Percentiles rank a stretch among this genome's conserved stretches.
phyloP scores from a whole-genome alignment of 2,797 vertebrate genomes.

The Ceyx erithaca region DNA sequence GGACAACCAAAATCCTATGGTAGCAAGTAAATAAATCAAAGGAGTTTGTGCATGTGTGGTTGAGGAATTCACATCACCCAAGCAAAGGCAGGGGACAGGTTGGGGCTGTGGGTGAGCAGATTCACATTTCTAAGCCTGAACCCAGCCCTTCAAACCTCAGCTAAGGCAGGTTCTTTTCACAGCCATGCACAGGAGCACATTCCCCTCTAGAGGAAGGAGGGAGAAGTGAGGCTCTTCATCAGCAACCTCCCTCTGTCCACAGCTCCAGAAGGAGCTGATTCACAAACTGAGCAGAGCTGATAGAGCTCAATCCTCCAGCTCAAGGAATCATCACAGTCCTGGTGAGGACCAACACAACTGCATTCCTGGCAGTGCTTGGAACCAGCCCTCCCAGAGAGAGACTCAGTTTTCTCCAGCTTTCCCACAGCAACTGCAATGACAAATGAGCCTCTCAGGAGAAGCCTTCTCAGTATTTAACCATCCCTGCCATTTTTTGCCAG shows the following conservation, averaged over 20 bases:
- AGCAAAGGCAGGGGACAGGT: not conserved
- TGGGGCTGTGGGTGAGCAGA: not conserved
- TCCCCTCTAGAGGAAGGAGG: slow-evolving; percentile 45
- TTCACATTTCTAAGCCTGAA: not conserved
- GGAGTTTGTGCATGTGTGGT: fast-evolving
- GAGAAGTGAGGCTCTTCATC: not conserved
- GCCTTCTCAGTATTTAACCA: not conserved
- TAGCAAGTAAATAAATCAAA: not conserved
- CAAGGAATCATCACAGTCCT: fast-evolving
- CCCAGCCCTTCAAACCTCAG: not conserved
- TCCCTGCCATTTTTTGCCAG: not conserved
- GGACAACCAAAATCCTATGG: not conserved
- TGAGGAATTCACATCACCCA: fast-evolving
- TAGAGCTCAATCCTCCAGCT: slow-evolving; percentile 13
- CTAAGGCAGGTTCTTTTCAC: fast-evolving
- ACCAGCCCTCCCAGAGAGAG: not conserved
- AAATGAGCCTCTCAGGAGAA: not conserved
- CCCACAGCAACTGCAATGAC: not conserved
- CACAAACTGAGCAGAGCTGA: not conserved
- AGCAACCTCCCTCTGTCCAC: not conserved
- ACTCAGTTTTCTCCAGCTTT: fast-evolving
- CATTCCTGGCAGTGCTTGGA: not conserved
- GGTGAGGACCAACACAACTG: not conserved
- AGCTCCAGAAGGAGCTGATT: not conserved
- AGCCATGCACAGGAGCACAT: not conserved